Evolutionary conservation across 2,888 invertebrate species (phyloP).

Genomic region (Pedicia rivosa): DNA sequence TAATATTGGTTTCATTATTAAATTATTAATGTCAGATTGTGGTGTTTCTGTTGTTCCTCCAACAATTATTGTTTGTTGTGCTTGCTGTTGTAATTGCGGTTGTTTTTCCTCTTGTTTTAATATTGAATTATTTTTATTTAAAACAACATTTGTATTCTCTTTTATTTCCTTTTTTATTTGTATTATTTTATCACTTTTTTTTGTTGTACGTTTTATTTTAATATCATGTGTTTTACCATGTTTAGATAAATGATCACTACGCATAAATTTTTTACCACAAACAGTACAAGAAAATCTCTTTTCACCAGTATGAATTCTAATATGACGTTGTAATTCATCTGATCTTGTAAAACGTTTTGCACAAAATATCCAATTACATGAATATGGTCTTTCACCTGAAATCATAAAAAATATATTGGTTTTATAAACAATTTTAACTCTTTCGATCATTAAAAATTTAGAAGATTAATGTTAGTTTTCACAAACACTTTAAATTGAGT

Average conservation of each 20-base stretch:
- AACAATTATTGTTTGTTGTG: too few relatives aligned
- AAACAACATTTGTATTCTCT: constrained; percentile 1
- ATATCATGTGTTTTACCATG: constrained; percentile 79
- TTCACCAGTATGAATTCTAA: constrained; percentile 79
- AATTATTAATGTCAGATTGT: too few relatives aligned
- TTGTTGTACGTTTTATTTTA: constrained; percentile 28
- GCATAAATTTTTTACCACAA: constrained; percentile 83
- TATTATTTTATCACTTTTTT: neutral
- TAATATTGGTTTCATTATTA: too few relatives aligned
- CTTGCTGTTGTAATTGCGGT: too few relatives aligned
- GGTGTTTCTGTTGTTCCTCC: too few relatives aligned
- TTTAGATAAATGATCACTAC: constrained; percentile 87
- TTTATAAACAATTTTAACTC: too few relatives aligned
- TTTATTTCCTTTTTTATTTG: neutral
- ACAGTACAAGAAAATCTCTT: constrained; percentile 72
- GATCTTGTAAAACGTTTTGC: constrained; percentile 84
- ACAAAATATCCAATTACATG: constrained; percentile 78
- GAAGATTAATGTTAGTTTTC: too few relatives aligned
- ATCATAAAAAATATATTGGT: too few relatives aligned
- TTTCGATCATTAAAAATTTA: too few relatives aligned
- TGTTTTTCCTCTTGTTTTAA: too few relatives aligned
- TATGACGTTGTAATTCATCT: constrained; percentile 78
- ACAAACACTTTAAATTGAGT: too few relatives aligned
- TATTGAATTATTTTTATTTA: constrained; percentile 1
- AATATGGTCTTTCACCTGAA: constrained; percentile 80